phyloP scores from a whole-genome alignment of 2,797 vertebrate genomes.

The Bryconaethiops microstoma region DNA sequence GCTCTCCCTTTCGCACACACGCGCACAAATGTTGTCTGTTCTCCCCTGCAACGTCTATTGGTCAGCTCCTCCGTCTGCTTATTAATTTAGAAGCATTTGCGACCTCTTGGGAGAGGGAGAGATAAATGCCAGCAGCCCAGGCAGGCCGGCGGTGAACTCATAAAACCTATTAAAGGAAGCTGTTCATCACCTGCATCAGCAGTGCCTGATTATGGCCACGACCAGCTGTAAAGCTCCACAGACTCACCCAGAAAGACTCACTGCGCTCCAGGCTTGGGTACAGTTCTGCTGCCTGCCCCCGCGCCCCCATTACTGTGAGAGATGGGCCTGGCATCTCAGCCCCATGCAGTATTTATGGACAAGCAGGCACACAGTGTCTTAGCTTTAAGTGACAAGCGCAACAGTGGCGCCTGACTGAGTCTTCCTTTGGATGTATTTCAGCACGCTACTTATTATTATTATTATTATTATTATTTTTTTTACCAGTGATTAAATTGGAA shows the following conservation, averaged over 20 bases:
- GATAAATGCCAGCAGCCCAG: conserved; percentile 80
- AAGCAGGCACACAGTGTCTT: neutral
- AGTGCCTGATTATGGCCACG: conserved; percentile 78
- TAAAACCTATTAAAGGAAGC: conserved; percentile 82
- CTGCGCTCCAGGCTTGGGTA: conserved; percentile 39
- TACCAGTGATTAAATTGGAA: no score
- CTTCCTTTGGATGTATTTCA: neutral
- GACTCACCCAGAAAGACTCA: conserved; percentile 44
- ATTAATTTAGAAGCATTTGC: conserved; percentile 84
- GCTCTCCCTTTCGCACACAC: conserved; percentile 4
- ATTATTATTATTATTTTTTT: no score
- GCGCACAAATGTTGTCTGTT: conserved; percentile 49
- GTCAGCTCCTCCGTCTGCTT: conserved; percentile 71
- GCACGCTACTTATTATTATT: no score
- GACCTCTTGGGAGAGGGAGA: conserved; percentile 73
- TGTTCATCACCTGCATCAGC: conserved; percentile 76
- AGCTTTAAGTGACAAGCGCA: conserved; percentile 38
- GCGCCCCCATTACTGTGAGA: conserved; percentile 53
- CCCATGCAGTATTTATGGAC: conserved; percentile 42
- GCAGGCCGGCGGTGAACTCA: conserved; percentile 77
- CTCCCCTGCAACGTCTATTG: conserved; percentile 44
- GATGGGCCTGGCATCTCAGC: conserved; percentile 41
- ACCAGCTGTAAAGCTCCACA: conserved; percentile 63
- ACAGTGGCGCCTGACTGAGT: neutral
- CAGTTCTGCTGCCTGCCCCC: conserved; percentile 45